Evolutionary conservation across 2,888 invertebrate genomes (phyloP).

Genomic region (Hirtodrosophila cameraria): DNA sequence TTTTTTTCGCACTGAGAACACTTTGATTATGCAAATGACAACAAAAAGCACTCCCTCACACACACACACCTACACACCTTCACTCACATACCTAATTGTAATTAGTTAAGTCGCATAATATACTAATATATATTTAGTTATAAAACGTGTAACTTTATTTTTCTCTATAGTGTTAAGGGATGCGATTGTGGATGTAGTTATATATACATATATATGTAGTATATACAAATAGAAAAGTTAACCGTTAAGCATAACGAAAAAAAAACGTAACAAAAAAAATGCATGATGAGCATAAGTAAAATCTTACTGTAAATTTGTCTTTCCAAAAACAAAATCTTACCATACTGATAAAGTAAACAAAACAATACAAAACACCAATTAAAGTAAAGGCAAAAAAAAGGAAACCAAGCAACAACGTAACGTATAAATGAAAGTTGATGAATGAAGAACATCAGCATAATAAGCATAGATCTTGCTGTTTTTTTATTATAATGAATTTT

Average conservation of each 20-base stretch:
- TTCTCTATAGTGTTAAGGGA: slow-evolving; percentile 44
- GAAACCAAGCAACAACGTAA: slow-evolving; percentile 27
- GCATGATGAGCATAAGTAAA: slow-evolving; percentile 47
- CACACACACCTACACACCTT: slow-evolving; percentile 1
- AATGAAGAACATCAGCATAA: slow-evolving; percentile 33
- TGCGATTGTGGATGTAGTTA: slow-evolving; percentile 39
- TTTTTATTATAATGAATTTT: slow-evolving; percentile 22
- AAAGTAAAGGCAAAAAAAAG: slow-evolving; percentile 52
- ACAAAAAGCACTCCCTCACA: slow-evolving; percentile 1
- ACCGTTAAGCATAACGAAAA: slow-evolving; percentile 34
- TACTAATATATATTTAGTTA: slow-evolving; percentile 52
- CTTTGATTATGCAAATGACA: background rate
- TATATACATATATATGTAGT: slow-evolving; percentile 46
- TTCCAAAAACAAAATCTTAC: slow-evolving; percentile 71
- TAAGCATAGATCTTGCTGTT: slow-evolving; percentile 34
- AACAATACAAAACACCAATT: slow-evolving; percentile 25
- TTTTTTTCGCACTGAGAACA: background rate
- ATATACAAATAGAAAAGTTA: slow-evolving; percentile 51
- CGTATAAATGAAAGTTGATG: slow-evolving; percentile 19
- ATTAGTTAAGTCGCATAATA: slow-evolving; percentile 50
- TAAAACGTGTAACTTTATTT: slow-evolving; percentile 51
- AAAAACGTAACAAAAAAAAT: slow-evolving; percentile 25
- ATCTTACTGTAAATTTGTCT: slow-evolving; percentile 74
- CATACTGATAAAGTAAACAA: slow-evolving; percentile 38
- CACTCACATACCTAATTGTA: slow-evolving; percentile 39